Percentiles rank a stretch among this genome's conserved stretches.
Conservation (phyloP, 2,113 vertebrate species). For the Cynoglossus semilaevis region DNA sequence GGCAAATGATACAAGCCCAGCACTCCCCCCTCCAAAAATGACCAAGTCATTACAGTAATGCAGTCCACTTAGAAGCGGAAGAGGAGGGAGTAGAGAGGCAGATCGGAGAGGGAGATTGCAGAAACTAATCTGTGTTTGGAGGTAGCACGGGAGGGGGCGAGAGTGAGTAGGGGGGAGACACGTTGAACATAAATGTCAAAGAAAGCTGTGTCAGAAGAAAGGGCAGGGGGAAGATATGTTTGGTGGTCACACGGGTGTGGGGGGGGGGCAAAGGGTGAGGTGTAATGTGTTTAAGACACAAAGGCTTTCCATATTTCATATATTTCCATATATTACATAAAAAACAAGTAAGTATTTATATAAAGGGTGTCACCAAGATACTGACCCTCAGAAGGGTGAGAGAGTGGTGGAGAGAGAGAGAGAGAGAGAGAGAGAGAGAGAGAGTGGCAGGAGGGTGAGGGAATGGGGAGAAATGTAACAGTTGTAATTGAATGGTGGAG, state of each 20-base stretch:
- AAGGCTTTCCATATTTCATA: slow-evolving; percentile 72
- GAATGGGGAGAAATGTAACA: slow-evolving; percentile 59
- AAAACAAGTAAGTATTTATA: slow-evolving; percentile 65
- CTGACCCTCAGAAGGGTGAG: slow-evolving; percentile 20
- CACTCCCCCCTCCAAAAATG: slow-evolving; percentile 68
- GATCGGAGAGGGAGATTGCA: slow-evolving; percentile 20
- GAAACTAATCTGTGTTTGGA: slow-evolving; percentile 14
- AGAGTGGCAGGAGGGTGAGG: slow-evolving; percentile 16
- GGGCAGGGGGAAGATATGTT: slow-evolving; percentile 1
- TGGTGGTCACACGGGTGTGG: neutral
- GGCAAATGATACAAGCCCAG: slow-evolving; percentile 61
- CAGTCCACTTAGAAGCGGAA: slow-evolving; percentile 61
- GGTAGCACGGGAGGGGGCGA: no score
- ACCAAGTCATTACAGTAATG: slow-evolving; percentile 74
- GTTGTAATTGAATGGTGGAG: slow-evolving; percentile 73
- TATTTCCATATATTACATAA: slow-evolving; percentile 64
- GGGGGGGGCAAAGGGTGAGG: slow-evolving; percentile 12
- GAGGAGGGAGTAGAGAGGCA: slow-evolving; percentile 3
- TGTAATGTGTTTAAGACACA: slow-evolving; percentile 55
- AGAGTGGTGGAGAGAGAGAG: slow-evolving; percentile 9
- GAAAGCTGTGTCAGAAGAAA: slow-evolving; percentile 16
- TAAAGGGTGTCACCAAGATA: slow-evolving; percentile 54
- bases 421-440: slow-evolving; percentile 5
- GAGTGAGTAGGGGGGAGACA: slow-evolving; percentile 6
- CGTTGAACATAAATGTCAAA: slow-evolving; percentile 23